phyloP scores from a whole-genome alignment of 23 tunicate genomes.

The Phallusia fumigata region DNA sequence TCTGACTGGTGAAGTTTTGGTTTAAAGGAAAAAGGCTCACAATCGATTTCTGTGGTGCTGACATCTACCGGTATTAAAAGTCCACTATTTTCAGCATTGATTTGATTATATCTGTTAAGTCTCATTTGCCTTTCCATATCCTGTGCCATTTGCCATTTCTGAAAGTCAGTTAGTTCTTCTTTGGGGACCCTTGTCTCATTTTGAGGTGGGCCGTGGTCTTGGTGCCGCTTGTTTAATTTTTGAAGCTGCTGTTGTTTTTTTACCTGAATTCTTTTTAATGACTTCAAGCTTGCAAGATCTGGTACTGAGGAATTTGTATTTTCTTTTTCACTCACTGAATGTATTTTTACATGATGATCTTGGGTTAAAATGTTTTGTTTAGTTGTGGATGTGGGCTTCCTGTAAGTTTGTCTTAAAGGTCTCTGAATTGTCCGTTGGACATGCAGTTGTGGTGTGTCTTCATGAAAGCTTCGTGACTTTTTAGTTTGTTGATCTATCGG shows the following conservation, averaged over 20 bases:
- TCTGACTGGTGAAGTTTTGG: constrained; percentile 5
- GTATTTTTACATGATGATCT: neutral
- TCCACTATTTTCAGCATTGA: neutral
- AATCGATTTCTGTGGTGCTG: constrained; percentile 9
- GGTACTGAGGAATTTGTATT: constrained; percentile 1
- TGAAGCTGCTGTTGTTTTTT: constrained; percentile 18
- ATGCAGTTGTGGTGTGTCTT: neutral
- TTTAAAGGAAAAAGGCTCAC: neutral
- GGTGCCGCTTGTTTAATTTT: constrained; percentile 12
- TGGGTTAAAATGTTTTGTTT: neutral
- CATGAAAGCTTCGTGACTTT: constrained; percentile 2
- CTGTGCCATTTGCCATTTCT: constrained; percentile 76
- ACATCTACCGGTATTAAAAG: neutral
- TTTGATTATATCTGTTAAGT: constrained; percentile 20
- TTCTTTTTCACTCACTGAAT: neutral
- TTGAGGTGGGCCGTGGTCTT: neutral
- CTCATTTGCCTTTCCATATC: constrained; percentile 40
- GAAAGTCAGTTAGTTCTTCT: constrained; percentile 53
- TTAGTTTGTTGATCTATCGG: constrained; percentile 10
- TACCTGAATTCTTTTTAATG: constrained; percentile 12
- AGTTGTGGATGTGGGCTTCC: neutral
- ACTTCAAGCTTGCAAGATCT: constrained; percentile 8
- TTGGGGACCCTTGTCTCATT: neutral
- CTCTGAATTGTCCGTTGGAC: neutral
- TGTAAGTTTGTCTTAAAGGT: neutral